These are phyloP conservation scores for Cathartes aura DNA, from an alignment of 2,113 vertebrate genomes.

Conservation along the genomic window DNA sequence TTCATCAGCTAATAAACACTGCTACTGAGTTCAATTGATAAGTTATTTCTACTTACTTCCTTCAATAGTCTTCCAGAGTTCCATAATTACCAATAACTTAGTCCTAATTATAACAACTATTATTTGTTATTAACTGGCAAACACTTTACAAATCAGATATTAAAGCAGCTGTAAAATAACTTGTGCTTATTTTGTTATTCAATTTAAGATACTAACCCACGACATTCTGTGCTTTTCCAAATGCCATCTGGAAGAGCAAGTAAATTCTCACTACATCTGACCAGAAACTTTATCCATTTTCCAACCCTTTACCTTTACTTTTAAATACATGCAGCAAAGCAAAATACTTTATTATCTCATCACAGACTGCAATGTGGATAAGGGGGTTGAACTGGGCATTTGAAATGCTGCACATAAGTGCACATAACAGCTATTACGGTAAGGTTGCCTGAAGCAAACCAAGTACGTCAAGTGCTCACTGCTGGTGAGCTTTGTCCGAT, in stretches of 20 bases:
- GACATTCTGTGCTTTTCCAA: neutral
- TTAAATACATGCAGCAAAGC: neutral
- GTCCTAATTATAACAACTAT: neutral
- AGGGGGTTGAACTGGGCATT: neutral
- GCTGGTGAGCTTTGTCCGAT: neutral
- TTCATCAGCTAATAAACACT: neutral
- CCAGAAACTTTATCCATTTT: neutral
- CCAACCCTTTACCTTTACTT: neutral
- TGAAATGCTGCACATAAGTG: neutral
- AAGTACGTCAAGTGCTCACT: neutral
- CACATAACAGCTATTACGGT: neutral
- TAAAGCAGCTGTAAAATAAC: constrained; percentile 9
- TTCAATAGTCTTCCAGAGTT: neutral
- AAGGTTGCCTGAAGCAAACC: constrained; percentile 11
- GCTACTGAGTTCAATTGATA: neutral
- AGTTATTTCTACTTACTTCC: neutral
- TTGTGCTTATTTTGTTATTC: neutral
- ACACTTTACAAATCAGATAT: neutral
- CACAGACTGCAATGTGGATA: neutral
- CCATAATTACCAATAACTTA: neutral
- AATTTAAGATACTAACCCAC: neutral
- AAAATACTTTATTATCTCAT: neutral
- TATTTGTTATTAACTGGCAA: neutral
- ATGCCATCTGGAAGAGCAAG: neutral
- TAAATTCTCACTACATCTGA: neutral